These are phyloP conservation scores for Pedionomus torquatus DNA, from an alignment of 2,113 vertebrate genomes.

Conservation along the genomic window DNA sequence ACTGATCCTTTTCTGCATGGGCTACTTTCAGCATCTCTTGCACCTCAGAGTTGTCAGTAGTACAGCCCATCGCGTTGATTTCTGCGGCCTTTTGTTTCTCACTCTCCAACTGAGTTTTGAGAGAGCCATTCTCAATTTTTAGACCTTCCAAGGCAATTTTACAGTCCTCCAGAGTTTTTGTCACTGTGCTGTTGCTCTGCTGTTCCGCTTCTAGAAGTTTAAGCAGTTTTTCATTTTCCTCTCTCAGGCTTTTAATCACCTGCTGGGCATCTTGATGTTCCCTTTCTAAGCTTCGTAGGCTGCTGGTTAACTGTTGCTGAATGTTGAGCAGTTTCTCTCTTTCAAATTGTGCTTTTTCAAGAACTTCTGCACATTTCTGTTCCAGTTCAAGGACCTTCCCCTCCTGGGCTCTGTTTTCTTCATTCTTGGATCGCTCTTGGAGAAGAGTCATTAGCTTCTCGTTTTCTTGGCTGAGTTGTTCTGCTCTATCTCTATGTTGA, in stretches of 20 bases:
- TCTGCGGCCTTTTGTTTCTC: constrained; percentile 85
- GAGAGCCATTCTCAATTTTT: constrained; percentile 83
- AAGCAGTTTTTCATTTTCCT: constrained; percentile 83
- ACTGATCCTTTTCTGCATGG: constrained; percentile 84
- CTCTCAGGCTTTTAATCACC: constrained; percentile 76
- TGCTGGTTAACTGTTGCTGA: constrained; percentile 93
- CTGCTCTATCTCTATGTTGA: constrained; percentile 89
- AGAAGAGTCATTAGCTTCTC: constrained; percentile 83
- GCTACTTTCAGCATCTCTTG: constrained; percentile 85
- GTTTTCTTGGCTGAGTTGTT: constrained; percentile 89
- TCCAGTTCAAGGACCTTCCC: constrained; percentile 85
- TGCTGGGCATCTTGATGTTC: constrained; percentile 88
- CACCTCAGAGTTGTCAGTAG: constrained; percentile 77
- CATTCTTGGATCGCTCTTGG: constrained; percentile 82
- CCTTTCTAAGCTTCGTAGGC: constrained; percentile 86
- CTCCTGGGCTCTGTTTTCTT: constrained; percentile 77
- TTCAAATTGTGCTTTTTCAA: constrained; percentile 90
- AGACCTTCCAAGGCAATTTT: constrained; percentile 77
- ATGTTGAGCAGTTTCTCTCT: constrained; percentile 94
- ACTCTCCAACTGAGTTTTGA: constrained; percentile 85
- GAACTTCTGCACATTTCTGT: constrained; percentile 85
- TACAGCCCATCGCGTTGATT: constrained; percentile 77
- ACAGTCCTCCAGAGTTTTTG: constrained; percentile 79
- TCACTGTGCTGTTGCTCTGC: constrained; percentile 56
- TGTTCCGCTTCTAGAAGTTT: constrained; percentile 79